Evolutionary conservation across 2,888 invertebrate genomes (phyloP).

Genomic region (Lasioglossum villosulum): DNA sequence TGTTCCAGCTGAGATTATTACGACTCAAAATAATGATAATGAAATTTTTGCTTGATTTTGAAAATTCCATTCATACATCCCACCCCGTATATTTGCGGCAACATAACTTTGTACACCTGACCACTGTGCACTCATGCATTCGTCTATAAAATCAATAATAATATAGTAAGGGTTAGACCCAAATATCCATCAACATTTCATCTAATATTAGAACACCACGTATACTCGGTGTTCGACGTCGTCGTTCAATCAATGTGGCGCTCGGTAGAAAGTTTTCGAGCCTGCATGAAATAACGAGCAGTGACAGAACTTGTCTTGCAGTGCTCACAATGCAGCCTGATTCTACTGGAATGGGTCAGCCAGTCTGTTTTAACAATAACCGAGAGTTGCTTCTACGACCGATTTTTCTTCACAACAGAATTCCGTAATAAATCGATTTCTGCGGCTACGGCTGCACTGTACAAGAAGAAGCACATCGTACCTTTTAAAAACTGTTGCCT

Average conservation of each 20-base stretch:
- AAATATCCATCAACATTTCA: constrained; percentile 37
- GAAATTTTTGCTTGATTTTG: background rate
- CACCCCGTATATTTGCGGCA: background rate
- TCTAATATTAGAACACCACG: constrained; percentile 46
- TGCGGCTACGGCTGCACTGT: background rate
- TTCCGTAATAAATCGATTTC: background rate
- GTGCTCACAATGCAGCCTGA: background rate
- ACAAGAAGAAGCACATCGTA: background rate
- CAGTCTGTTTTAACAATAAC: background rate
- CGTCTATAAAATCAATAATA: constrained; percentile 40
- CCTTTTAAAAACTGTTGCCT: background rate
- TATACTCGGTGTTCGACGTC: constrained; percentile 10
- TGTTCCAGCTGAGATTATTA: background rate
- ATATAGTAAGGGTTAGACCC: constrained; percentile 34
- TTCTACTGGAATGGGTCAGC: constrained; percentile 3
- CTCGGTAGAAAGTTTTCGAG: constrained; percentile 18
- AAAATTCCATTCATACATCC: background rate
- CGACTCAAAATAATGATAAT: background rate
- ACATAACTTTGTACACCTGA: constrained; percentile 21
- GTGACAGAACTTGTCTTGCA: background rate
- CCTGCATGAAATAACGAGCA: background rate
- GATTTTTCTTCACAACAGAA: background rate
- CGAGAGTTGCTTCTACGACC: background rate
- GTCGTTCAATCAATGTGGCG: constrained; percentile 25
- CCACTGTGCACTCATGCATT: constrained; percentile 6